Evolutionary conservation across 2,888 invertebrate genomes (phyloP).

Genomic region (Geophilus truncorum): DNA sequence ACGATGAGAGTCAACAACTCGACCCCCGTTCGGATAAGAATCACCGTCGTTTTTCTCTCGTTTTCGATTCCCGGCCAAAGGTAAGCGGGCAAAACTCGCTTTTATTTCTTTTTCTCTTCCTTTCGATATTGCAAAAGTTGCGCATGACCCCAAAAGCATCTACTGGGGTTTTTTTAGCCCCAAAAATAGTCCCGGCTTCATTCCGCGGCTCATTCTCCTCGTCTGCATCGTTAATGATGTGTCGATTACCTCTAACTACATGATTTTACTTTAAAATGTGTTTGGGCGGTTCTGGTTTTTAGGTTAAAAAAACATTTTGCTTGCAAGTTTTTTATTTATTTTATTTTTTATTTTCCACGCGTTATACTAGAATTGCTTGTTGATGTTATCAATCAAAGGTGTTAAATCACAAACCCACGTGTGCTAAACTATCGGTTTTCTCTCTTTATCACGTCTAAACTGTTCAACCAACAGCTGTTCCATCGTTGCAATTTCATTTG

Average conservation of each 20-base stretch:
- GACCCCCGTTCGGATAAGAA: slow-evolving; percentile 11
- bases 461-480: background rate
- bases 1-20: slow-evolving; percentile 27
- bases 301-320: too few relatives aligned
- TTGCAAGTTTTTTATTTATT: too few relatives aligned
- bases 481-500: background rate
- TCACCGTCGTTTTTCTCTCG: background rate
- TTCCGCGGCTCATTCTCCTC: background rate
- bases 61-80: background rate
- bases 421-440: background rate
- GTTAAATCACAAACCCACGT: background rate
- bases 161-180: background rate
- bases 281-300: background rate
- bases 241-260: background rate
- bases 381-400: background rate
- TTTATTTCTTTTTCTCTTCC: background rate
- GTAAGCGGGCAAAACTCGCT: background rate
- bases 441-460: background rate
- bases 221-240: slow-evolving; percentile 8
- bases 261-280: background rate
- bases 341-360: too few relatives aligned
- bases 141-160: background rate
- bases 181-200: background rate
- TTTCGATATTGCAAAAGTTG: background rate
- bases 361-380: too few relatives aligned